Evolutionary conservation across 2,888 invertebrate genomes (phyloP), one percentile per base, ranked within the genome.

Genomic region (Caenorhabditis sp.): DNA sequence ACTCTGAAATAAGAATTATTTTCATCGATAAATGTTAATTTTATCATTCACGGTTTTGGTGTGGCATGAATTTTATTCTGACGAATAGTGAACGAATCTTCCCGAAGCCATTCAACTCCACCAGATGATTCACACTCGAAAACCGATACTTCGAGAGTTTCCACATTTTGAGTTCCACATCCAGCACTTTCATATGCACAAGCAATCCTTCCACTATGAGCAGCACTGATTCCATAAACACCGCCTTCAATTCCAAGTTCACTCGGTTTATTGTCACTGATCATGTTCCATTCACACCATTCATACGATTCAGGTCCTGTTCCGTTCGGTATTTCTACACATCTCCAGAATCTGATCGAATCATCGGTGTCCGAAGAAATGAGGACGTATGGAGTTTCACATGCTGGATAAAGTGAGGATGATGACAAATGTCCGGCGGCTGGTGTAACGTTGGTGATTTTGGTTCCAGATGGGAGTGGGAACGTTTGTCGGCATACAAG

Each of bases 71-170:
- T 52, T 7, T 38, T 26, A 21, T 72, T 71, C 20, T 83, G 75
- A 26, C 76, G 76, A 10, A 85, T 70, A n/a, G 63, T 59, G 31
- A 86, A 77, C 0, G 81, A 77, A 56, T 86, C 86, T 64, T 86
- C 86, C 23, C 79, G 74, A 26, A 83, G 67, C 86, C 86, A 86
- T 69, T 86, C 86, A 4, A 86, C 84, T n/a, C 86, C 86, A 59
- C 95, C 99, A 7, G 96, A 96, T 79, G 97, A 97, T 90, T 99
- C 99, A 88, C 99, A 99, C 89, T 99, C 99, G 90, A 96, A 97
- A 78, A 99, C 96, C 56, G 95, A 95, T 8, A 99, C 95, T 89
- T 85, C 77, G 12, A 86, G 57, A 57, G 58, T 58, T 20, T 59
- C 49, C 20, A 63, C 23, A 1, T 25, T n/a, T 12, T 58, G 25